These are phyloP conservation scores for Xiphias gladius DNA, from an alignment of 2,113 vertebrate genomes.

Conservation along the genomic window DNA sequence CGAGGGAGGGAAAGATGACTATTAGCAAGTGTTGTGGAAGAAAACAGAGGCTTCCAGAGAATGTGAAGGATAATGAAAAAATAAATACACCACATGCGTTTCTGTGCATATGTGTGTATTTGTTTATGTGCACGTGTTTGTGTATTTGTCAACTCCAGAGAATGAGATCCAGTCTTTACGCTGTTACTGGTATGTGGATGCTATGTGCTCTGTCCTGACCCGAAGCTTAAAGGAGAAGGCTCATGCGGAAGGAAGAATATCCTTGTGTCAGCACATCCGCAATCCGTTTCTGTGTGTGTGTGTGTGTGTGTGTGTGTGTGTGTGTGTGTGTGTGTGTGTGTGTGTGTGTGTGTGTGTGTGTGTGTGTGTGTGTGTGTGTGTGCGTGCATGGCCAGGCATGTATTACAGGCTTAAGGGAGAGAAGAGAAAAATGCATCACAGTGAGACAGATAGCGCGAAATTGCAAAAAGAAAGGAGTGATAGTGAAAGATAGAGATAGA, in stretches of 20 bases:
- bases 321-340: constrained; percentile 12
- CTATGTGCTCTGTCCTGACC: constrained; percentile 58
- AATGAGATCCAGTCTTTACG: constrained; percentile 32
- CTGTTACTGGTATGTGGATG: constrained; percentile 54
- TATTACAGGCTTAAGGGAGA: constrained; percentile 64
- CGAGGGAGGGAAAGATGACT: constrained; percentile 40
- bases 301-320: constrained; percentile 32
- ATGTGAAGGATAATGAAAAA: constrained; percentile 49
- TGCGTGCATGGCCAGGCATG: constrained; percentile 37
- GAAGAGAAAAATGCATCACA: constrained; percentile 46
- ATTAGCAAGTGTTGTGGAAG: constrained; percentile 40
- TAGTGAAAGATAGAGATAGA: constrained; percentile 24
- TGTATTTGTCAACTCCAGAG: constrained; percentile 21
- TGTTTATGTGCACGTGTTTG: constrained; percentile 28
- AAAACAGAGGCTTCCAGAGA: constrained; percentile 29
- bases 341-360: constrained; percentile 34
- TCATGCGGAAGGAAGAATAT: constrained; percentile 65
- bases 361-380: constrained; percentile 26
- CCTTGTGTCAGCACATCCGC: constrained; percentile 77
- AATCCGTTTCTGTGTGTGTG: constrained; percentile 37
- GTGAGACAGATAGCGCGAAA: constrained; percentile 53
- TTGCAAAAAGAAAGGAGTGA: constrained; percentile 42
- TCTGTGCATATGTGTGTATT: constrained; percentile 11
- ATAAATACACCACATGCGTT: constrained; percentile 2
- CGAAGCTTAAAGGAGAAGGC: constrained; percentile 66